These are phyloP conservation scores for Paratrypauchen microcephalus DNA, from an alignment of 2,797 vertebrate species.

Conservation along the genomic window DNA sequence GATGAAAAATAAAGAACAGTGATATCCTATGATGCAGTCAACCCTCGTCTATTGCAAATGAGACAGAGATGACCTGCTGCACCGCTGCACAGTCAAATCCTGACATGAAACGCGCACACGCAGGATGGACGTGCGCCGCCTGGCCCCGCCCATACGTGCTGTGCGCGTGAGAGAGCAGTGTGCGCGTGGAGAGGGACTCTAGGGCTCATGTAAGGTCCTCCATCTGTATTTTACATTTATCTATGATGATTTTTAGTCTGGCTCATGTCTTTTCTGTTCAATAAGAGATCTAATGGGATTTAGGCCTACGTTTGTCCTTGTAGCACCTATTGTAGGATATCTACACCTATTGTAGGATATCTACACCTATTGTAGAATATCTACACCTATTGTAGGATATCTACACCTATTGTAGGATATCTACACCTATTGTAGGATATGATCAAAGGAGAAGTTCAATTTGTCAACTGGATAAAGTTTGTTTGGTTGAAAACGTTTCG, in stretches of 20 bases:
- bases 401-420: too few relatives aligned
- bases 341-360: too few relatives aligned
- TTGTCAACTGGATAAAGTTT: too few relatives aligned
- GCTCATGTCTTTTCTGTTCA: too few relatives aligned
- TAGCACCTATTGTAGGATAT: not conserved
- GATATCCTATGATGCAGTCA: not conserved
- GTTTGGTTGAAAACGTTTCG: too few relatives aligned
- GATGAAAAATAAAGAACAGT: constrained; percentile 10
- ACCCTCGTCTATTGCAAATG: constrained; percentile 23
- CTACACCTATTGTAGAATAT: too few relatives aligned
- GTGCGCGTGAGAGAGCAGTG: not conserved
- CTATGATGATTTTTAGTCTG: not conserved
- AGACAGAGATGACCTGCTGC: constrained; percentile 35
- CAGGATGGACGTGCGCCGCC: constrained; percentile 17
- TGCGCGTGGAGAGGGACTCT: not conserved
- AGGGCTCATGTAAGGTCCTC: constrained; percentile 12
- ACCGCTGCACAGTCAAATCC: constrained; percentile 33
- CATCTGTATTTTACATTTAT: not conserved
- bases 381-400: too few relatives aligned
- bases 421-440: too few relatives aligned
- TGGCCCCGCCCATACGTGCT: constrained; percentile 57
- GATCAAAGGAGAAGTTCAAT: too few relatives aligned
- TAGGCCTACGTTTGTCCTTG: not conserved
- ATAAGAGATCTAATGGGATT: too few relatives aligned
- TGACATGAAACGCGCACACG: constrained; percentile 52